Conservation (phyloP, 2,113 vertebrate species). For the Lepidothrix coronata region DNA sequence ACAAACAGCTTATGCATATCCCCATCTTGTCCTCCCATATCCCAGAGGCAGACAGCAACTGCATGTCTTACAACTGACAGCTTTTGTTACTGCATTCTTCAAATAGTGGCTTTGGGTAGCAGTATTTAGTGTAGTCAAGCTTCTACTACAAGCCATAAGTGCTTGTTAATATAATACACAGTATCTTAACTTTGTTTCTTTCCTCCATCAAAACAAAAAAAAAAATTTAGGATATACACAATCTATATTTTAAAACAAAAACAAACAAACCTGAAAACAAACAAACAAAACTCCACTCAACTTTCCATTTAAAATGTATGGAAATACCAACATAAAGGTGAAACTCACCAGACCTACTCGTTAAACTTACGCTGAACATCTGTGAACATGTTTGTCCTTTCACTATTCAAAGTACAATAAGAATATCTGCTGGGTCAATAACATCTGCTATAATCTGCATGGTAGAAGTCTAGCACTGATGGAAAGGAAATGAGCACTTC, state of each 20-base stretch:
- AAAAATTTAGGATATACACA: not conserved
- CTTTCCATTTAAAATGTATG: not conserved
- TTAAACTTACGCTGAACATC: not conserved
- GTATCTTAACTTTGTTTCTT: not conserved
- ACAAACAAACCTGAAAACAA: not conserved
- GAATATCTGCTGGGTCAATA: not conserved
- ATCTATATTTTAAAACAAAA: not conserved
- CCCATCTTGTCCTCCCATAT: not conserved
- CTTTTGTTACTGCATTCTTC: not conserved
- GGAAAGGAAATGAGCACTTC: not conserved
- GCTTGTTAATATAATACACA: not conserved
- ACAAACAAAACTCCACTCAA: not conserved
- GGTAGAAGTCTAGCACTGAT: not conserved
- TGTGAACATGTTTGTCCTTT: not conserved
- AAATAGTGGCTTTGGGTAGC: not conserved
- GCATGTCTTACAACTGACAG: not conserved
- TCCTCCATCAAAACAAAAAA: not conserved
- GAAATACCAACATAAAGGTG: not conserved
- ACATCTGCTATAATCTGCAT: not conserved
- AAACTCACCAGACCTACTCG: not conserved
- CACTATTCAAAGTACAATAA: not conserved
- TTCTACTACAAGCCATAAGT: not conserved
- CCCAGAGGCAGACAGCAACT: not conserved
- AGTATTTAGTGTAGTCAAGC: not conserved
- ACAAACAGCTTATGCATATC: not conserved